Conservation (phyloP, 2,888 invertebrate species). For the Petrolisthes cinctipes region DNA sequence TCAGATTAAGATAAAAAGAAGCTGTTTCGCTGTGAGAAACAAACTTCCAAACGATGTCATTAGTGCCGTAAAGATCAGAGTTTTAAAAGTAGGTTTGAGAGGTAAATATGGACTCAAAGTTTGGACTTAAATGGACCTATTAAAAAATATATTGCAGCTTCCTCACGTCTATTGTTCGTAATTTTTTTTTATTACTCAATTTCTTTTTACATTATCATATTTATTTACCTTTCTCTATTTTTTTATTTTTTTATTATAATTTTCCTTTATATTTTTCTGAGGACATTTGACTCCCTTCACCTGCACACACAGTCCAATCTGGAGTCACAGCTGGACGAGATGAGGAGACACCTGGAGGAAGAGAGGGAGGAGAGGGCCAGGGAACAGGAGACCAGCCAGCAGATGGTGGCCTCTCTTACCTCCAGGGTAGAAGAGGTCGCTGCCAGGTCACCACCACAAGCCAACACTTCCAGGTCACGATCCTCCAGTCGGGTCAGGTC, state of each 20-base stretch:
- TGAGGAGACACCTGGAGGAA: neutral
- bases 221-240: neutral
- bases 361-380: constrained; percentile 11
- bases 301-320: neutral
- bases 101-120: too few relatives aligned
- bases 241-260: neutral
- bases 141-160: too few relatives aligned
- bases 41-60: too few relatives aligned
- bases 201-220: neutral
- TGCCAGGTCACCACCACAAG: neutral
- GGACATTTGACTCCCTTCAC: neutral
- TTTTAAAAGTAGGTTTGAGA: too few relatives aligned
- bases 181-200: neutral
- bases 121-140: too few relatives aligned
- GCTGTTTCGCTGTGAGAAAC: too few relatives aligned
- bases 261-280: neutral
- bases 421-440: neutral
- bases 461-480: neutral
- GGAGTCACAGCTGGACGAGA: constrained; percentile 4
- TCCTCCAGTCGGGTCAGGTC: neutral
- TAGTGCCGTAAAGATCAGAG: too few relatives aligned
- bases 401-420: neutral
- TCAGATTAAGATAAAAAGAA: too few relatives aligned
- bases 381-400: neutral
- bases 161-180: too few relatives aligned